Evolutionary conservation across 1,140 invertebrate species (phyloP).

Genomic region (Drosophila sp.): DNA sequence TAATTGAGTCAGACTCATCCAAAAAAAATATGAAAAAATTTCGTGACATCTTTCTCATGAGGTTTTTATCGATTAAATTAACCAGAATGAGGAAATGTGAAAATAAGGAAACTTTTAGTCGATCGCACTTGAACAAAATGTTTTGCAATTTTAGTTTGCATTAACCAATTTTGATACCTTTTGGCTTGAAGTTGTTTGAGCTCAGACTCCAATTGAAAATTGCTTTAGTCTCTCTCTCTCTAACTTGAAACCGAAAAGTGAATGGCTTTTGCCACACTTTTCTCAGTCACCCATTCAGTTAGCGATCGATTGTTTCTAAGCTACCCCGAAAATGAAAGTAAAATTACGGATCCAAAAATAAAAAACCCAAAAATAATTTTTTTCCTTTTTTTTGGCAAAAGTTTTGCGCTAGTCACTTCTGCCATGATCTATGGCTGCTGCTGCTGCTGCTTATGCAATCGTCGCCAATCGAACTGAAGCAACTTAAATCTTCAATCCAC

Average conservation of each 20-base stretch:
- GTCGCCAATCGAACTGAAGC: conserved; percentile 17
- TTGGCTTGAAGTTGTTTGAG: not conserved
- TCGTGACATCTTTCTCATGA: no score
- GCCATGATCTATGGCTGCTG: conserved; percentile 26
- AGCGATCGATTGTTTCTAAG: conserved; percentile 50
- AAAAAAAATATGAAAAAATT: not conserved
- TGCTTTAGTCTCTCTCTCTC: conserved; percentile 11
- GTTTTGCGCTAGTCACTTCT: conserved; percentile 65
- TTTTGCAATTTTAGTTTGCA: not conserved
- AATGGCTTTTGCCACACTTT: conserved; percentile 47
- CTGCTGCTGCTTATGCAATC: conserved; percentile 45
- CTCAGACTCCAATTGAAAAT: conserved; percentile 15
- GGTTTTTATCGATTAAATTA: no score
- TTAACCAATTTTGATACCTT: conserved; percentile 22
- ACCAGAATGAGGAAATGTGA: no score
- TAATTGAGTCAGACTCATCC: not conserved
- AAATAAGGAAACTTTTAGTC: no score
- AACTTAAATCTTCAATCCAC: conserved; percentile 6
- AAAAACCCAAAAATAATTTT: not conserved
- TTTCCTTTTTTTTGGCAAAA: conserved; percentile 30
- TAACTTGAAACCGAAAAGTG: conserved; percentile 51
- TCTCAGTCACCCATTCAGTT: conserved; percentile 8
- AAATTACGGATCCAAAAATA: conserved; percentile 42
- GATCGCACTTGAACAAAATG: no score
- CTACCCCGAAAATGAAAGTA: conserved; percentile 47